Percentiles rank a stretch among this genome's conserved stretches.
Evolutionary conservation across 2,113 vertebrate genomes (phyloP).

Genomic region (mouse (Mus musculus)): DNA sequence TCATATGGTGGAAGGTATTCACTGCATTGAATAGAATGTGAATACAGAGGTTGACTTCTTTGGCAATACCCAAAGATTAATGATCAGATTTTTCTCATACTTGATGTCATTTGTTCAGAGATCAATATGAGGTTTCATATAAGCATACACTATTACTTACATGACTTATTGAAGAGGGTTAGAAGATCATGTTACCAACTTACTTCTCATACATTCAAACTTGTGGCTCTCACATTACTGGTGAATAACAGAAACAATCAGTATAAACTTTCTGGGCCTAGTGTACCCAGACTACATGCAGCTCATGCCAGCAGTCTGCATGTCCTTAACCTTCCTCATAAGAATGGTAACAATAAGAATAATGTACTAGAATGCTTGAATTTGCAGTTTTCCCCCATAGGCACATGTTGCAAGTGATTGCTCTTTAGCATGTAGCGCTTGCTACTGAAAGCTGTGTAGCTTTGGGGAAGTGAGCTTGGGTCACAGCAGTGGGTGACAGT

Average conservation of each 20-base stretch:
- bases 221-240: background rate
- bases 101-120: conserved; percentile 36
- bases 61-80: background rate
- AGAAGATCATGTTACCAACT: background rate
- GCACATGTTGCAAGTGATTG: background rate
- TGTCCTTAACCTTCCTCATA: background rate
- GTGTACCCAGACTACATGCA: background rate
- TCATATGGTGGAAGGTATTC: background rate
- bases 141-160: background rate
- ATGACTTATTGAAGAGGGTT: background rate
- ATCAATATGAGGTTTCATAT: conserved; percentile 11
- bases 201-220: conserved; percentile 29
- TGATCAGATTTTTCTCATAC: conserved; percentile 33
- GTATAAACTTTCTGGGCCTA: background rate
- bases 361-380: background rate
- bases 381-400: too few species aligned
- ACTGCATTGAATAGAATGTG: background rate
- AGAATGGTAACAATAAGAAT: background rate
- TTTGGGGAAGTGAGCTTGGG: background rate
- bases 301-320: background rate
- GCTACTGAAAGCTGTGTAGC: background rate
- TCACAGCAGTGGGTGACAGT: background rate
- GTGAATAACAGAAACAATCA: background rate
- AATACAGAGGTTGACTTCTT: background rate
- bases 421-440: background rate